A percentile compares a stretch with the other conserved stretches of the same genome.
Conservation (phyloP, 2,113 vertebrate genomes). For the Nanorana parkeri region DNA sequence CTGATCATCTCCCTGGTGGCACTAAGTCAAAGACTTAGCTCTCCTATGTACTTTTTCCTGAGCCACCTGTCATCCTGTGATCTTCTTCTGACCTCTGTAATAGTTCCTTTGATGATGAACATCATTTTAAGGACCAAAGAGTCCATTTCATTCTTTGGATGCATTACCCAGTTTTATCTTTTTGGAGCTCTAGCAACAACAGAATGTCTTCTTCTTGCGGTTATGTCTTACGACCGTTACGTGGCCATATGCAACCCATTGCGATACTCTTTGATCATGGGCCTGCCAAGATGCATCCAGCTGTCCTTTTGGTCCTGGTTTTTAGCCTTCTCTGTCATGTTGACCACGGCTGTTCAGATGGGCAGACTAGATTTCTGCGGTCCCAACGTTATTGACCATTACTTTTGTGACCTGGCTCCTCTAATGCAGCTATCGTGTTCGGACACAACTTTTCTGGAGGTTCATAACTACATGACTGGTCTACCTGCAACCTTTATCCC, state of each 20-base stretch:
- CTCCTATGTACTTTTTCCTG: conserved; percentile 49
- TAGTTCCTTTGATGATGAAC: conserved; percentile 22
- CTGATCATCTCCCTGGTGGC: conserved; percentile 3
- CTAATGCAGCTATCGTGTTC: conserved; percentile 32
- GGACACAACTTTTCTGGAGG: conserved; percentile 22
- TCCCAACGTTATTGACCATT: conserved; percentile 34
- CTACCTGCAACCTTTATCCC: conserved; percentile 20
- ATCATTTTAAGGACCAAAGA: neutral
- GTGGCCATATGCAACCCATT: conserved; percentile 30
- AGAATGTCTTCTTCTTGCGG: conserved; percentile 32
- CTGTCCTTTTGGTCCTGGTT: conserved; percentile 19
- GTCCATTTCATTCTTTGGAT: neutral
- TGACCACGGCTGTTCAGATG: neutral
- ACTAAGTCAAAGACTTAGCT: neutral
- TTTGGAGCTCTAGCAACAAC: conserved; percentile 17
- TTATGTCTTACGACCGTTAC: conserved; percentile 44
- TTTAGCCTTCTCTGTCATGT: neutral
- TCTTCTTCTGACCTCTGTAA: neutral
- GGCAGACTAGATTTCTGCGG: conserved; percentile 6
- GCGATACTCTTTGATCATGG: conserved; percentile 10
- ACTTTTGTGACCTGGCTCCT: conserved; percentile 34
- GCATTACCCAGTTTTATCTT: conserved; percentile 28
- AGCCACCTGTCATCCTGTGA: conserved; percentile 40
- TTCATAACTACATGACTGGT: neutral
- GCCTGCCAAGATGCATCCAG: neutral